These are phyloP conservation scores for Rhimphoctona megacephalus DNA, from an alignment of 2,888 invertebrate species.

Conservation along the genomic window DNA sequence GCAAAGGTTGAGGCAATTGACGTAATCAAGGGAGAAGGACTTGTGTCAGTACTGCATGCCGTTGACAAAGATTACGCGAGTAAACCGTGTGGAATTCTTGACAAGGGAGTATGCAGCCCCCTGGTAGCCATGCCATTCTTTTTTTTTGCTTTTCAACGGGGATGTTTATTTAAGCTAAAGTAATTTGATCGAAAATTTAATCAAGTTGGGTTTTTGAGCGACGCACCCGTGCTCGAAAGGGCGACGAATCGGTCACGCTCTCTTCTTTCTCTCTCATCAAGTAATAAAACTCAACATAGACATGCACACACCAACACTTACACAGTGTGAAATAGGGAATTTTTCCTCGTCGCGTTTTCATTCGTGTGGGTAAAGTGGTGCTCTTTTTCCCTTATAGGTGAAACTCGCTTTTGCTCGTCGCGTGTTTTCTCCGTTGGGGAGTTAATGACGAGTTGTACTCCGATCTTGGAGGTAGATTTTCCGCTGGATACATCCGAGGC, in stretches of 20 bases:
- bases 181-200: slow-evolving; percentile 85
- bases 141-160: slow-evolving; percentile 42
- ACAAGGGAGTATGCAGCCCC: slow-evolving; percentile 50
- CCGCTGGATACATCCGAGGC: slow-evolving; percentile 23
- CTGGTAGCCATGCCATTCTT: neutral
- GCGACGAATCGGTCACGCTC: slow-evolving; percentile 81
- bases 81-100: slow-evolving; percentile 77
- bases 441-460: slow-evolving; percentile 50
- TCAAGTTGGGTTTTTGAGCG: slow-evolving; percentile 84
- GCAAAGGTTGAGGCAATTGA: slow-evolving; percentile 54
- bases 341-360: slow-evolving; percentile 31
- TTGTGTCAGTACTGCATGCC: slow-evolving; percentile 69
- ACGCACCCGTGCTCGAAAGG: slow-evolving; percentile 73
- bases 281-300: slow-evolving; percentile 81
- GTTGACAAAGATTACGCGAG: slow-evolving; percentile 71
- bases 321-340: slow-evolving; percentile 40
- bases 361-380: slow-evolving; percentile 35
- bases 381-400: slow-evolving; percentile 32
- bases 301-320: slow-evolving; percentile 22
- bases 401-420: slow-evolving; percentile 67
- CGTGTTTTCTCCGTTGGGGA: slow-evolving; percentile 61
- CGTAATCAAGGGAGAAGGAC: slow-evolving; percentile 66
- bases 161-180: slow-evolving; percentile 84
- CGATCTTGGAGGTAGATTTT: slow-evolving; percentile 55
- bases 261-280: slow-evolving; percentile 55